A percentile compares a stretch with the other conserved stretches of the same genome.
phyloP scores from a whole-genome alignment of 2,113 vertebrate genomes.

The Ciconia boyciana region DNA sequence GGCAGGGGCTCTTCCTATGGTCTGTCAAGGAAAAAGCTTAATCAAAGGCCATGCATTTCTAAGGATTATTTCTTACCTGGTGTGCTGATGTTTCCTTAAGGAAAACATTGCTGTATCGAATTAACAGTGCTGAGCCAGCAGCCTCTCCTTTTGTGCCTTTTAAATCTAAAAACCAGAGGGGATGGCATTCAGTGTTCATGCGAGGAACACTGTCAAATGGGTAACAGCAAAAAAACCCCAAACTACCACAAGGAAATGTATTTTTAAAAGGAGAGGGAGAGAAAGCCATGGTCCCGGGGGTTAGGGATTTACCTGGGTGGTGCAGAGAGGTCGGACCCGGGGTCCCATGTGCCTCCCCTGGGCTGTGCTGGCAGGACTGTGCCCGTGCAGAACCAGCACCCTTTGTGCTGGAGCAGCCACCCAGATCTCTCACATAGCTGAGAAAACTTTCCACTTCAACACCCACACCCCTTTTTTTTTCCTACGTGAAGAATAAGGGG shows the following conservation, averaged over 20 bases:
- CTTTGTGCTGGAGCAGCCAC: neutral
- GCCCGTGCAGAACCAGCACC: neutral
- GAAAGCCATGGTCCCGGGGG: neutral
- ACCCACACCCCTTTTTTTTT: neutral
- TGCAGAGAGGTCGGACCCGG: neutral
- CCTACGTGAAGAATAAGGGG: neutral
- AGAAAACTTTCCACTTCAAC: neutral
- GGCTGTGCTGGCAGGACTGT: neutral
- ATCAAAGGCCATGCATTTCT: neutral
- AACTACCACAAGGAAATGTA: neutral
- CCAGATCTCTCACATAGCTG: fast-evolving
- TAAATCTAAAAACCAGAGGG: neutral
- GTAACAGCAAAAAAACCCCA: fast-evolving
- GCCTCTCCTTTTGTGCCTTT: neutral
- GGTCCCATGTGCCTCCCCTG: neutral
- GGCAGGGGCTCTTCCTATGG: neutral
- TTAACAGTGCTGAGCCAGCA: neutral
- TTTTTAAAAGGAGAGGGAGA: neutral
- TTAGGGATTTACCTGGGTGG: neutral
- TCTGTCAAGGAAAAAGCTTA: neutral
- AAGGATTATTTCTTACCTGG: neutral
- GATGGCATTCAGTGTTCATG: neutral
- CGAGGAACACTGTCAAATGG: neutral
- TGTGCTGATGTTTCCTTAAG: neutral
- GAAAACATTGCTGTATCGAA: neutral